Conservation (phyloP, 1,140 invertebrate species). For the Campoletis sonorensis region DNA sequence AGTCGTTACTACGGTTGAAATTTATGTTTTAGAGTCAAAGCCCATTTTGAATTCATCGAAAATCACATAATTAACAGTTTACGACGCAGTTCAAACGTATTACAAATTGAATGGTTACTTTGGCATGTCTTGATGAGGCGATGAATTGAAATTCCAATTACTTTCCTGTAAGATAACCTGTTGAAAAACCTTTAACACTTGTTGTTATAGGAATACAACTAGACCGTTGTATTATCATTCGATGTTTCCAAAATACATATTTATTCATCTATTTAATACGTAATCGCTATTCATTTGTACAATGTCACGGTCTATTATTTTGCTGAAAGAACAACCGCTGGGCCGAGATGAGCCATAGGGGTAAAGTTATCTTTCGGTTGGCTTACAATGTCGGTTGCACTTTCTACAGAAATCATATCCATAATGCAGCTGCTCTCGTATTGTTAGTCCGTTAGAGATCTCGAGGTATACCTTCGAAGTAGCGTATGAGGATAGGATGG, state of each 20-base stretch:
- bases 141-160: no score
- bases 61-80: no score
- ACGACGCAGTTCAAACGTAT: no score
- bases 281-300: not conserved
- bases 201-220: no score
- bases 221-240: not conserved
- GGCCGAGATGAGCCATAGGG: not conserved
- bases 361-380: conserved; percentile 58
- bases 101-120: no score
- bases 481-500: not conserved
- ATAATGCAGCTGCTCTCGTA: conserved; percentile 52
- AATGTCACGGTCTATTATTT: not conserved
- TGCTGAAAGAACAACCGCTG: not conserved
- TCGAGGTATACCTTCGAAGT: not conserved
- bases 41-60: no score
- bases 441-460: conserved; percentile 22
- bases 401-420: conserved; percentile 63
- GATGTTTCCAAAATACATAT: not conserved
- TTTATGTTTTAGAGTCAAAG: no score
- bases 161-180: no score
- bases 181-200: no score
- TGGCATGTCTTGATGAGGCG: no score
- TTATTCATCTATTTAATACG: not conserved
- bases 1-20: no score
- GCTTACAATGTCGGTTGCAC: conserved; percentile 53